These are phyloP conservation scores for Podocnemis expansa DNA, from an alignment of 2,113 vertebrate species.

Conservation along the genomic window DNA sequence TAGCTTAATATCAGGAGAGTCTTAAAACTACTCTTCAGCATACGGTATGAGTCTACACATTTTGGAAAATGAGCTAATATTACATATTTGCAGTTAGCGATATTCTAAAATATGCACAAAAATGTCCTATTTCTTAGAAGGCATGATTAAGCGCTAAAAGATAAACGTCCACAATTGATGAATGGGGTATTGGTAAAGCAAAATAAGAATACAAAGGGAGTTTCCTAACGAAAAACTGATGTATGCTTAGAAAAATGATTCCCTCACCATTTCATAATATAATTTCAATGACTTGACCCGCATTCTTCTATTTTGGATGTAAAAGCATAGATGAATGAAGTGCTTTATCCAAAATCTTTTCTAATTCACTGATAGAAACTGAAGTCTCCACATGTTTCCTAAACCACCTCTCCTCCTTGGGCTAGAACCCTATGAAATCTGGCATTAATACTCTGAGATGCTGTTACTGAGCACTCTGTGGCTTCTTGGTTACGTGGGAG, in stretches of 20 bases:
- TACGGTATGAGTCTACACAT: not conserved
- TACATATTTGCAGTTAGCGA: not conserved
- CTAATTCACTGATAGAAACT: not conserved
- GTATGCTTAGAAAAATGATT: not conserved
- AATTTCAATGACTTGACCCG: not conserved
- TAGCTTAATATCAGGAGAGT: not conserved
- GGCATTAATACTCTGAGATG: not conserved
- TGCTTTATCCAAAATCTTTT: not conserved
- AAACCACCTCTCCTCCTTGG: not conserved
- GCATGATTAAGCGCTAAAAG: not conserved
- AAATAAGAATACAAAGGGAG: not conserved
- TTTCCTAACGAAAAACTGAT: not conserved
- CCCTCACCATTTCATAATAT: not conserved
- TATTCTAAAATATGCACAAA: not conserved
- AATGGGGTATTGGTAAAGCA: not conserved
- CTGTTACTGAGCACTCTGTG: not conserved
- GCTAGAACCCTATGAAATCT: not conserved
- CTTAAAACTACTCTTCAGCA: not conserved
- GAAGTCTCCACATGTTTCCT: not conserved
- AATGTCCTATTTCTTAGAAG: not conserved
- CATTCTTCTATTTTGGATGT: not conserved
- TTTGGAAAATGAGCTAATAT: not conserved
- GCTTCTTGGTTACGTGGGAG: not conserved
- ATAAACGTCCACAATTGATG: not conserved
- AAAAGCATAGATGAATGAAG: not conserved